Base-by-base conservation (phyloP, 1,140 invertebrate species). In the Drosophila seguyi region DNA sequence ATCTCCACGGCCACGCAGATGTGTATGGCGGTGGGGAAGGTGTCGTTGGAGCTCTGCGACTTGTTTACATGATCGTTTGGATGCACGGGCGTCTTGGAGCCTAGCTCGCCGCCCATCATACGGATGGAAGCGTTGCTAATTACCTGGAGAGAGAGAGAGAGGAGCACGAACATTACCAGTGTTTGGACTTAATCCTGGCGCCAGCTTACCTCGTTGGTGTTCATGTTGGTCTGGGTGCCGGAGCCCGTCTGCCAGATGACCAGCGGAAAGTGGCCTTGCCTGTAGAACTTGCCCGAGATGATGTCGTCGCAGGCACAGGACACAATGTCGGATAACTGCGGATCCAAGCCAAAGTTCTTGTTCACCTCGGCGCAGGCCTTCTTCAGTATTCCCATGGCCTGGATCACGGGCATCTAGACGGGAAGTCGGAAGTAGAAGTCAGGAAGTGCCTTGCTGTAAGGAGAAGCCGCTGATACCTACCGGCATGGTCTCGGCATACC, bases 41-140 rank as follows among this genome's bases (percentile, higher is more conserved):
- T 99, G 92, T 99, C 99, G 93, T 99, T 99, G 38, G 98, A 99
- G 93, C 99, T 99, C 93, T 99, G 99, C 29, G 97, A 98, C 94
- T 98, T 99, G 93, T 99, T 99, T 27, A 99, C 99, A 94, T 99
- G 99, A 93, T 99, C 99, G 93, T 99, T 99, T 1, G 99, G 99
- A 94, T 99, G 99, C 0, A 99, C 98, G 0, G 98, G 98, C 48
- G 93, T 95, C 93, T 99, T 99, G 14, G 96, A 97, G 34, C 99
- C 99, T 4, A 99, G 93, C 82, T 96, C 94, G 6, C 99, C 99
- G 16, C 98, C 99, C 41, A 99, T 79, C 39, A 99, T 94, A 94
- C 99, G 96, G 88, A 99, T 99, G 0, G 99, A 99, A 52, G 98
- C 94, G 93, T 99, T 99, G 38, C 96, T 95, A 39, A 98, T 97